Percentiles rank a stretch among this genome's conserved stretches.
Conservation (phyloP, 2,113 vertebrate genomes). For the Osmerus mordax region DNA sequence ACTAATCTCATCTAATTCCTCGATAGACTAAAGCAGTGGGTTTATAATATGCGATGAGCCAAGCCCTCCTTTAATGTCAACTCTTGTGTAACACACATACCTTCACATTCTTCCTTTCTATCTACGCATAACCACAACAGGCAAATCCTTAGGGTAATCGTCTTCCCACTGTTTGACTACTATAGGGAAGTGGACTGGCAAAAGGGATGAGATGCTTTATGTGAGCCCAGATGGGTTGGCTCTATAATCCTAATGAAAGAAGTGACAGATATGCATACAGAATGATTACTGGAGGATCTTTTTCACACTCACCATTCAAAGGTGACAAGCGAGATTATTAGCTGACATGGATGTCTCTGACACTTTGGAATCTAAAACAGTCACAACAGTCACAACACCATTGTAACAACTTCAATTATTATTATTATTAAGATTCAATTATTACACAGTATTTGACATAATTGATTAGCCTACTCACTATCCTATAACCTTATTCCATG, state of each 20-base stretch:
- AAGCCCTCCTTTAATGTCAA: neutral
- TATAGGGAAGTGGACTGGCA: neutral
- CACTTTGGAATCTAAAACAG: neutral
- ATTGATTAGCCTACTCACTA: too few species aligned
- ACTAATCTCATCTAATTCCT: slow-evolving; percentile 25
- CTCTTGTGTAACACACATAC: neutral
- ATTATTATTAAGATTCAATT: too few species aligned
- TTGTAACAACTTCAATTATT: too few species aligned
- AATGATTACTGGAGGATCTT: slow-evolving; percentile 34
- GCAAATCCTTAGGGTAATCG: neutral
- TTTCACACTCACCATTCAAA: slow-evolving; percentile 10
- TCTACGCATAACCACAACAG: neutral
- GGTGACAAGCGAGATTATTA: slow-evolving; percentile 14
- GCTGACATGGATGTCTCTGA: slow-evolving; percentile 13
- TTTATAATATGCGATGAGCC: slow-evolving; percentile 9
- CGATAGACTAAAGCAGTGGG: slow-evolving; percentile 24
- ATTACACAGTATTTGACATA: too few species aligned
- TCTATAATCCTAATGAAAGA: slow-evolving; percentile 49
- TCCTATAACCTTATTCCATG: too few species aligned
- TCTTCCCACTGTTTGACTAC: neutral
- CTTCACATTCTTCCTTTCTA: neutral
- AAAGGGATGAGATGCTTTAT: slow-evolving; percentile 31
- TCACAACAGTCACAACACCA: too few species aligned
- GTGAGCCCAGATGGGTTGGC: slow-evolving; percentile 36
- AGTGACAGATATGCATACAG: slow-evolving; percentile 47